Conservation (phyloP, 2,113 vertebrate genomes). For the Propithecus coquereli region DNA sequence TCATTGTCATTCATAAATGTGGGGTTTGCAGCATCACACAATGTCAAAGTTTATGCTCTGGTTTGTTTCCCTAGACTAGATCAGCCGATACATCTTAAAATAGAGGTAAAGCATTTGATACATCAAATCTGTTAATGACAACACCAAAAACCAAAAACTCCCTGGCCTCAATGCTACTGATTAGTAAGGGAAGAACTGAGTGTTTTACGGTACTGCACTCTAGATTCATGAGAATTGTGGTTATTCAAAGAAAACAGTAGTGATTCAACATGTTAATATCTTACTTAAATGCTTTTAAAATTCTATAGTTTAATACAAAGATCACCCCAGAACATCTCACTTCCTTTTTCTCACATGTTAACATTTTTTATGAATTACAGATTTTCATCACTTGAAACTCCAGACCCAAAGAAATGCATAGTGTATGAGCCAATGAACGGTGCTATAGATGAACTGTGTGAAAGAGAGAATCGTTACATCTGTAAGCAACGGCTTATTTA, state of each 20-base stretch:
- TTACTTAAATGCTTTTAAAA: neutral
- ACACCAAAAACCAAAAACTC: neutral
- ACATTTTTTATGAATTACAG: slow-evolving; percentile 54
- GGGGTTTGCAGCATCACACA: neutral
- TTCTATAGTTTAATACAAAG: neutral
- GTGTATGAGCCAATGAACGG: too few relatives aligned
- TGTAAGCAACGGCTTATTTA: too few relatives aligned
- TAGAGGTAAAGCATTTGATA: neutral
- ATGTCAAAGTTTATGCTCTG: neutral
- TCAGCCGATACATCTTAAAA: neutral
- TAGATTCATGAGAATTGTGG: neutral
- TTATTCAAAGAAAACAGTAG: neutral
- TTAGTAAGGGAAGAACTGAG: neutral
- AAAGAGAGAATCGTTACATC: too few relatives aligned
- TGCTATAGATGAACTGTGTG: too few relatives aligned
- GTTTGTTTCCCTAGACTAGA: neutral
- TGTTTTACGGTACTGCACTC: neutral
- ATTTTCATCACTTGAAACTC: fast-evolving
- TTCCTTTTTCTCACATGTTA: neutral
- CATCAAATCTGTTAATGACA: neutral
- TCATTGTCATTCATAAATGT: neutral
- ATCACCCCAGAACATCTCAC: neutral
- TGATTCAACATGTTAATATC: neutral
- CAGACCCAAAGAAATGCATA: neutral
- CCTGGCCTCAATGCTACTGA: neutral